These are phyloP conservation scores for Stictonetta naevosa DNA, from an alignment of 2,113 vertebrate genomes.

Conservation along the genomic window DNA sequence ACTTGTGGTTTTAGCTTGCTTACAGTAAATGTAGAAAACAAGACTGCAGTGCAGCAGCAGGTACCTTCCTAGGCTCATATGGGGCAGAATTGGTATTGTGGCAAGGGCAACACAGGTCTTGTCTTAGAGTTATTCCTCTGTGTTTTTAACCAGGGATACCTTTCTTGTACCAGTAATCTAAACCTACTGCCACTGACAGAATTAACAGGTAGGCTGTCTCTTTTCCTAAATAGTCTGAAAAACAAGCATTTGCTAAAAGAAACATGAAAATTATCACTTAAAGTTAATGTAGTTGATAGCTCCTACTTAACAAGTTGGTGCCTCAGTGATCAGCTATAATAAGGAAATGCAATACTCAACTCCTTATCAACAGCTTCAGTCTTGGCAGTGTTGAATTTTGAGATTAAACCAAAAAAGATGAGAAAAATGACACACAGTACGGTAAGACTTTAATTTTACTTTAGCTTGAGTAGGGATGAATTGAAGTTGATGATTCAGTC, in stretches of 20 bases:
- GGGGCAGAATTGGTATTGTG: not conserved
- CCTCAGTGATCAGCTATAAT: conserved; percentile 49
- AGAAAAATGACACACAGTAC: not conserved
- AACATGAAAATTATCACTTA: conserved; percentile 41
- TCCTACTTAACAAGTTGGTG: conserved; percentile 36
- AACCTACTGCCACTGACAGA: not conserved
- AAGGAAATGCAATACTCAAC: conserved; percentile 1
- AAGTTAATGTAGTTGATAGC: conserved; percentile 43
- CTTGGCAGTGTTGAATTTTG: conserved; percentile 36
- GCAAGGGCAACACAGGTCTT: not conserved
- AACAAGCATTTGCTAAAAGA: conserved; percentile 4
- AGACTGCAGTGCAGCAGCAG: not conserved
- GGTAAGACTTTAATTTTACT: conserved; percentile 8
- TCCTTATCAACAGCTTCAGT: conserved; percentile 31
- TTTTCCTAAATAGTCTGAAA: not conserved
- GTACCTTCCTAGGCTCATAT: not conserved
- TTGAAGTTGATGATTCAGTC: conserved; percentile 19
- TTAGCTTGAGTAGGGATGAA: conserved; percentile 12
- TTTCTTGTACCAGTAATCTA: not conserved
- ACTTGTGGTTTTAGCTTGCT: not conserved
- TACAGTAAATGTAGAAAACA: not conserved
- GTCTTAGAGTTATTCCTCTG: not conserved
- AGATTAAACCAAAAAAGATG: conserved; percentile 45
- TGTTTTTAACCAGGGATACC: conserved; percentile 14
- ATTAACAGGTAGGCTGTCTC: not conserved